phyloP scores from a whole-genome alignment of 2,888 invertebrate species.

The Melinaea menophilus region DNA sequence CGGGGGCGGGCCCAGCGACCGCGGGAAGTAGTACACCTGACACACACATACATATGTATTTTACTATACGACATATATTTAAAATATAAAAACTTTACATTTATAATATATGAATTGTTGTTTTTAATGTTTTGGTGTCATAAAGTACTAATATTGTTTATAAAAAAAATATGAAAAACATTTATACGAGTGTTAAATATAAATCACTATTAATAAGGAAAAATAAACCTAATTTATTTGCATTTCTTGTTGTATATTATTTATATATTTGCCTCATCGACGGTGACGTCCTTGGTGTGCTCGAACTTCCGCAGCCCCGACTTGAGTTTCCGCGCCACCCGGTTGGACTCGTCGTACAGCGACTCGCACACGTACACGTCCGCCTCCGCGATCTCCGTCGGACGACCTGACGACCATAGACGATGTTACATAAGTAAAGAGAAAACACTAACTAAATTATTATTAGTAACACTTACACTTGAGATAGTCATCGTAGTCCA shows the following conservation, averaged over 20 bases:
- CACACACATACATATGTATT: conserved; percentile 5
- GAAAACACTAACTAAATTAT: neutral
- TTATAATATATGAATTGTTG: too few species aligned
- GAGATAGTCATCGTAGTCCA: conserved; percentile 93
- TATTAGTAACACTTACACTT: conserved; percentile 80
- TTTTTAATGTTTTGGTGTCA: too few species aligned
- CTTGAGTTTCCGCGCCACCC: conserved; percentile 84
- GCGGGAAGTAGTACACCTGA: conserved; percentile 69
- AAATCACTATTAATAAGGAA: too few species aligned
- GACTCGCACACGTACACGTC: conserved; percentile 96
- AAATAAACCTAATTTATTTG: too few species aligned
- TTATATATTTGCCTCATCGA: conserved; percentile 83
- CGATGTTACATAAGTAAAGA: neutral
- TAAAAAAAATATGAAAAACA: too few species aligned
- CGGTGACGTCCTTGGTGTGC: conserved; percentile 89
- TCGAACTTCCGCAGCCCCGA: conserved; percentile 88
- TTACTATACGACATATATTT: neutral
- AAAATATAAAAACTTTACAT: too few species aligned
- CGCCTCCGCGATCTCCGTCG: conserved; percentile 94
- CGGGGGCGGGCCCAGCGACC: conserved; percentile 65
- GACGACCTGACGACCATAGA: conserved; percentile 80
- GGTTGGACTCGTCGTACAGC: conserved; percentile 92
- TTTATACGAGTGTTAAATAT: too few species aligned
- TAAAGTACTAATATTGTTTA: too few species aligned
- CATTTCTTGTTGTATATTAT: neutral